Conservation (phyloP, 1,140 invertebrate genomes). For the Zelostemma sp. region DNA sequence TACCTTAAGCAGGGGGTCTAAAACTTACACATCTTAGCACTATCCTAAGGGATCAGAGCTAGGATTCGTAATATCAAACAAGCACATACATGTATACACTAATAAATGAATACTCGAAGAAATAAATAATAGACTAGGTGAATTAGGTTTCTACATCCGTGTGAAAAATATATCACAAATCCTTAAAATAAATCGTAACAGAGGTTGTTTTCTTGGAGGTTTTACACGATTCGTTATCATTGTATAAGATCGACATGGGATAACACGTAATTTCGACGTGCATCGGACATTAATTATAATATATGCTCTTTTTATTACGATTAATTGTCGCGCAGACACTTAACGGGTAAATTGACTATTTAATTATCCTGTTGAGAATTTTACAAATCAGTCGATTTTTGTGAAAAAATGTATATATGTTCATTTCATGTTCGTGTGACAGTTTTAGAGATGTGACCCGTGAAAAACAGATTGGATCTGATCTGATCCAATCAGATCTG, state of each 20-base stretch:
- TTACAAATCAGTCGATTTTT: constrained; percentile 66
- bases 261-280: constrained; percentile 44
- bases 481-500: too few species aligned
- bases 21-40: too few species aligned
- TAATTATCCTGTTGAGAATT: constrained; percentile 66
- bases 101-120: constrained; percentile 18
- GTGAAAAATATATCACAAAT: constrained; percentile 66
- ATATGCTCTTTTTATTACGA: constrained; percentile 51
- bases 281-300: constrained; percentile 54
- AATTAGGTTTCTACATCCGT: constrained; percentile 17
- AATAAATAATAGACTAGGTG: constrained; percentile 23
- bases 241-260: constrained; percentile 44
- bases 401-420: constrained; percentile 51
- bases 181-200: constrained; percentile 58
- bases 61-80: background rate
- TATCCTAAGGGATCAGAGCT: too few species aligned
- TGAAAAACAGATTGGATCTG: too few species aligned
- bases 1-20: too few species aligned
- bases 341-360: constrained; percentile 70
- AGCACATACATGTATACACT: constrained; percentile 16
- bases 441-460: background rate
- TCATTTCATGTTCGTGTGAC: constrained; percentile 18
- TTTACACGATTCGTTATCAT: constrained; percentile 58
- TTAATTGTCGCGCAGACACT: constrained; percentile 53
- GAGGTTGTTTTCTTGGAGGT: constrained; percentile 53